Base-by-base conservation (phyloP, 2,113 vertebrate genomes). In the Hyperopisus bebe region DNA sequence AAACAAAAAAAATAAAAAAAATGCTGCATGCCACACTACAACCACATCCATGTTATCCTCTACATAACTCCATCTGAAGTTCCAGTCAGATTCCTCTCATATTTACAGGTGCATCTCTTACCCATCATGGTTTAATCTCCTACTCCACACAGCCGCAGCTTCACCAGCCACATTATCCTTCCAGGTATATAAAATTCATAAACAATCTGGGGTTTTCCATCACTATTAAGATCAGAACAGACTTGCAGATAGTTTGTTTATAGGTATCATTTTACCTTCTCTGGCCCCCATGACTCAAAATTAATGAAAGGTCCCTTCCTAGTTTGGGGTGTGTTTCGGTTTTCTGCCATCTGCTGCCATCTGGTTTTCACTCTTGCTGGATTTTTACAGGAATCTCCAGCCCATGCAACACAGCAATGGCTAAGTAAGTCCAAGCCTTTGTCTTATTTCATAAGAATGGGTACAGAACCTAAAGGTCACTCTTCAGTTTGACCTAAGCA, bases 401-500 rank as follows among this genome's bases (percentile, higher is more conserved):
- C 77, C 85, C 88, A 86, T 46, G 90, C 53, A 53, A 51, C 66
- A 77, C 89, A 91, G 91, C 92, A 80, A 96, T 96, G 95, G 77
- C 95, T 89, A 96, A 93, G 96, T 96, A 89, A 95, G 95, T 94
- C 9, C 9, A 5, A 0, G 88, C 11, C 58, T 88, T 89, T 44
- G 0, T 7, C 13, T 82, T 24, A 7, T 50, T 80, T 9, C 46
- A 11, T 27, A 74, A 4, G 88, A 15, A 11, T 35, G 11, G 47
- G 5, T 35, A 42, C 46, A 88, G 44, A 39, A 48, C 15, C 66
- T 27, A 48, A 7, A 10, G 17, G 4, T 42, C 7, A 7, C 31
- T 39, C 3, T 42, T 11, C 3, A 15, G 24, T 80, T 74, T 74
- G 70, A 35, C 58, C 62, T 48, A 87, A 83, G 87, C 90, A 83